These are phyloP conservation scores for Charaxes varanes DNA, from an alignment of 1,140 invertebrate species.

Conservation along the genomic window DNA sequence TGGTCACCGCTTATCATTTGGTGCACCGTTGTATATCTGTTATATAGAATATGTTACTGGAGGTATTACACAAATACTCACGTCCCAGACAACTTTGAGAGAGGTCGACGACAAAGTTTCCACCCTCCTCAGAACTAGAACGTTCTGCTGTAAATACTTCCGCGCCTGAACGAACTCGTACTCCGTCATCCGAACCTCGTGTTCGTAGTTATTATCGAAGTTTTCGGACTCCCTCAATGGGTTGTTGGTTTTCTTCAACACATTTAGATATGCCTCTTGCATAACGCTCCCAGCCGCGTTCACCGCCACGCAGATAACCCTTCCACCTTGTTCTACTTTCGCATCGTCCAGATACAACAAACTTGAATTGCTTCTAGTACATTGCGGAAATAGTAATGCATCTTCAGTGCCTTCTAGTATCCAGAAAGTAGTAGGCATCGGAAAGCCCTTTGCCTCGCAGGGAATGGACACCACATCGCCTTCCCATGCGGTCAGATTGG, in stretches of 20 bases:
- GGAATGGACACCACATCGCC: slow-evolving; percentile 90
- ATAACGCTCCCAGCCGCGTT: slow-evolving; percentile 66
- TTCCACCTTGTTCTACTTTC: slow-evolving; percentile 54
- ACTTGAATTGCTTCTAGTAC: slow-evolving; percentile 64
- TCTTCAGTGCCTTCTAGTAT: slow-evolving; percentile 80
- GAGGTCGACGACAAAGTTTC: slow-evolving; percentile 86
- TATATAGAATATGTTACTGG: no score
- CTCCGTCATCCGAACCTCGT: slow-evolving; percentile 81
- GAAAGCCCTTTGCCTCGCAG: slow-evolving; percentile 93
- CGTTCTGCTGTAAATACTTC: slow-evolving; percentile 85
- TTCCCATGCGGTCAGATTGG: slow-evolving; percentile 86
- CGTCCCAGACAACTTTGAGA: slow-evolving; percentile 89
- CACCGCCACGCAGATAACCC: slow-evolving; percentile 64
- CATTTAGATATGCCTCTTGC: slow-evolving; percentile 63
- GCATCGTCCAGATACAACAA: slow-evolving; percentile 61
- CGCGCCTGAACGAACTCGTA: slow-evolving; percentile 87
- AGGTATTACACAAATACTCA: slow-evolving; percentile 69
- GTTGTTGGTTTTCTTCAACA: slow-evolving; percentile 57
- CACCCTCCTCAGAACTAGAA: slow-evolving; percentile 86
- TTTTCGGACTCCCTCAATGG: slow-evolving; percentile 46
- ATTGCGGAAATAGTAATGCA: slow-evolving; percentile 61
- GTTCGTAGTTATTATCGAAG: slow-evolving; percentile 43
- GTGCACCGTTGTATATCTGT: no score
- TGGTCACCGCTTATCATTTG: no score
- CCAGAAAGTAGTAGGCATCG: slow-evolving; percentile 92